Evolutionary conservation across 2,797 vertebrate species (phyloP), one percentile per base, ranked within the genome.

Genomic region (Margarornis squamiger): DNA sequence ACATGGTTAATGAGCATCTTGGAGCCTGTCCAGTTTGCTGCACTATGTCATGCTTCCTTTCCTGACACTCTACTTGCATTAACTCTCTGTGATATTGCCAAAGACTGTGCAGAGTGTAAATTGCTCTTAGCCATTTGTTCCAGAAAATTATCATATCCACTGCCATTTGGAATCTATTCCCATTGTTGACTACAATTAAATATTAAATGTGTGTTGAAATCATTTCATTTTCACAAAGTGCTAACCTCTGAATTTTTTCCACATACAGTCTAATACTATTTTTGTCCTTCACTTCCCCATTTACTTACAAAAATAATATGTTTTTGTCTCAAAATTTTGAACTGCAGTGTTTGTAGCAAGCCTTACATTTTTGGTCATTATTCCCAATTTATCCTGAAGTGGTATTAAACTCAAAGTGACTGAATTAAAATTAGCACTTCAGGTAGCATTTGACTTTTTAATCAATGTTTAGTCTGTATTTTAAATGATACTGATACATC

Each of bases 1-100:
- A 97, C 91, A n/a, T 97, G 95, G 88, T 86, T 97, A 96, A 97
- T 95, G 96, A 97, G 72, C 72, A 92, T 89, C 85, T 96, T 97
- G 96, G 97, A 97, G 61, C 71, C n/a, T 87, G 89, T 96, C 96
- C 96, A 97, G 90, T 95, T 95, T 95, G 83, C 87, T 93, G 66
- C 45, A 74, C 63, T 84, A 14, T 67, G 91, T 95, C 76, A 67
- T 92, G 80, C 72, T 97, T 83, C 66, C 76, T 88, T 88, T 94
- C 74, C 84, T 78, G 58, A 49, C 66, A 92, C 74, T 85, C 76
- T 85, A 39, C 89, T 92, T 93, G 51, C 67, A 97, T 96, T 97
- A 97, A 95, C 61, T 95, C 70, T 82, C 83, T 52, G 49, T 92
- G 88, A 90, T 92, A 76, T 34, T 97, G 96, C 95, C 96, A 95